Percentiles rank a stretch among this genome's conserved stretches.
phyloP scores from a whole-genome alignment of 1,140 invertebrate species.

The Heliconius eleuchia region DNA sequence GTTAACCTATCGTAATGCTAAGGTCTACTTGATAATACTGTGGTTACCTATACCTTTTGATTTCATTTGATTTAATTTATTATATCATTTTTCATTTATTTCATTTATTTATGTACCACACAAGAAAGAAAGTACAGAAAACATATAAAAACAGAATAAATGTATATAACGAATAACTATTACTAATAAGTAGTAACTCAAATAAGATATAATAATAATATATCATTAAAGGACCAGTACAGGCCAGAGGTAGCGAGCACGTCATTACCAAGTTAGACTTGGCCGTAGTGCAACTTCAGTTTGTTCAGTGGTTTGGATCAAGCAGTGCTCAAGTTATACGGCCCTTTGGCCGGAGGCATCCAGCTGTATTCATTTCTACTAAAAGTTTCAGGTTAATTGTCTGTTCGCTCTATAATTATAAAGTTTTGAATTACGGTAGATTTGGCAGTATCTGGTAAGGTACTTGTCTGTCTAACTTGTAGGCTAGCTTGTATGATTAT shows the following conservation, averaged over 20 bases:
- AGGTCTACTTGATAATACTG: too few relatives aligned
- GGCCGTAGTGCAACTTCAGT: slow-evolving; percentile 17
- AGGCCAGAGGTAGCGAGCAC: neutral
- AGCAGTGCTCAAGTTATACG: slow-evolving; percentile 8
- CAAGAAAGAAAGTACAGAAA: too few relatives aligned
- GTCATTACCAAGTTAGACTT: slow-evolving; percentile 10
- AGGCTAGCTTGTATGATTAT: neutral
- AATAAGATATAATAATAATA: neutral
- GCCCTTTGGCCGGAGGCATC: neutral
- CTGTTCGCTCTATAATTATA: neutral
- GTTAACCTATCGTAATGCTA: too few relatives aligned
- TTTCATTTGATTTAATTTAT: too few relatives aligned
- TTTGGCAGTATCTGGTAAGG: too few relatives aligned
- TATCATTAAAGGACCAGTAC: neutral
- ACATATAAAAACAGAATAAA: too few relatives aligned
- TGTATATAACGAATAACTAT: too few relatives aligned
- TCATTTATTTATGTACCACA: too few relatives aligned
- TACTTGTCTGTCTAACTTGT: too few relatives aligned
- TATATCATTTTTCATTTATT: too few relatives aligned
- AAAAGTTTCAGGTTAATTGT: slow-evolving; percentile 16
- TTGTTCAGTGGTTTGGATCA: slow-evolving; percentile 20
- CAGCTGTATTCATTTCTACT: slow-evolving; percentile 11
- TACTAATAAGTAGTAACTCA: too few relatives aligned
- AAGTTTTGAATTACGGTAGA: neutral
- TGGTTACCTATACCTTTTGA: too few relatives aligned